Conservation (phyloP, 92 coral and sea anemone genomes). For the Meandrina meandrites region DNA sequence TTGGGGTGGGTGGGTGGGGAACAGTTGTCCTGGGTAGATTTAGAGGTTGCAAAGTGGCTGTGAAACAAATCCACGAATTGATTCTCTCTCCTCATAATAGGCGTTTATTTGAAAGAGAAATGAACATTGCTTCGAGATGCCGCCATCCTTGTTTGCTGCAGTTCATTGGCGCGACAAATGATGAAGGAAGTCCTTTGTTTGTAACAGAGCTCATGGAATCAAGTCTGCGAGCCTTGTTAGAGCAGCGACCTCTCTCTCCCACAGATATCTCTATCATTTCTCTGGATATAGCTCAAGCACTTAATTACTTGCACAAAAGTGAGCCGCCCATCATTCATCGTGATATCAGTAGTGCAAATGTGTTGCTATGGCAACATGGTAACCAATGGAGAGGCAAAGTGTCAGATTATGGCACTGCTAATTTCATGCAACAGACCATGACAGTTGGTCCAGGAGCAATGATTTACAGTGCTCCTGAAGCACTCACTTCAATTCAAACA, state of each 20-base stretch:
- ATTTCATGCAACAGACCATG: slow-evolving; percentile 79
- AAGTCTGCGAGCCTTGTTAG: slow-evolving; percentile 68
- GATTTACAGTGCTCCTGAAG: slow-evolving; percentile 86
- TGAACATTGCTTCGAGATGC: slow-evolving; percentile 86
- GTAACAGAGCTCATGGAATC: slow-evolving; percentile 81
- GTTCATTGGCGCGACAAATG: slow-evolving; percentile 89
- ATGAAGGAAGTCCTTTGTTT: slow-evolving; percentile 67
- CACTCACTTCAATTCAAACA: slow-evolving; percentile 73
- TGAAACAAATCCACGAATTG: slow-evolving; percentile 81
- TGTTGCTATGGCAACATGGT: slow-evolving; percentile 80
- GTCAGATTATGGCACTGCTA: slow-evolving; percentile 92
- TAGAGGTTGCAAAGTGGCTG: slow-evolving; percentile 81
- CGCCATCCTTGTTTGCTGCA: slow-evolving; percentile 87
- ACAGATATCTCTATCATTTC: slow-evolving; percentile 55
- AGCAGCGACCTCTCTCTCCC: slow-evolving; percentile 51
- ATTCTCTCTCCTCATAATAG: slow-evolving; percentile 82
- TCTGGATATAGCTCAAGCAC: slow-evolving; percentile 70
- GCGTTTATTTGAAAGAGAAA: slow-evolving; percentile 85
- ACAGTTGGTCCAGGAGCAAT: slow-evolving; percentile 80
- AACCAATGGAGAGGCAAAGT: slow-evolving; percentile 80
- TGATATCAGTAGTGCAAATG: slow-evolving; percentile 90
- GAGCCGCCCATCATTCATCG: slow-evolving; percentile 88
- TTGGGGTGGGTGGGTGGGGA: slow-evolving; percentile 90
- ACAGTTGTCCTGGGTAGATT: slow-evolving; percentile 71
- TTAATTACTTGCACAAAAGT: slow-evolving; percentile 79